These are phyloP conservation scores for Drosophila rubida DNA, from an alignment of 2,888 invertebrate species.

Conservation along the genomic window DNA sequence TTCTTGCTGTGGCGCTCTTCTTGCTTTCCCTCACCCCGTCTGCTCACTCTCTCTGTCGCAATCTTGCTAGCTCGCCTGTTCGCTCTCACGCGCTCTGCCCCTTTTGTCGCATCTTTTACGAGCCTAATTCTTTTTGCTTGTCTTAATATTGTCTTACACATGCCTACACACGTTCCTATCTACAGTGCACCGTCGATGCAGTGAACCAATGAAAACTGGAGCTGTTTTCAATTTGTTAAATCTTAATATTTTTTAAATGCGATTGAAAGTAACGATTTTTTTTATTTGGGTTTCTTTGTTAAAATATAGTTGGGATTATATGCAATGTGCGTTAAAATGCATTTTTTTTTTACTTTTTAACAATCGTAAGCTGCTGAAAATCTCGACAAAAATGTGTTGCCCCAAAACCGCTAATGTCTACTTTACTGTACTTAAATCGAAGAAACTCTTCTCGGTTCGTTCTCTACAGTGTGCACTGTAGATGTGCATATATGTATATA, in stretches of 20 bases:
- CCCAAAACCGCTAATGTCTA: too few species aligned
- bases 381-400: too few species aligned
- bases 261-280: too few species aligned
- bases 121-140: conserved; percentile 54
- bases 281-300: too few species aligned
- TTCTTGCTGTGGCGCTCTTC: neutral
- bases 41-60: conserved; percentile 1
- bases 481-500: neutral
- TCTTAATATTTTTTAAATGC: too few species aligned
- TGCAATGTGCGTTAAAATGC: too few species aligned
- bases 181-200: neutral
- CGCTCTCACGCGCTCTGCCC: conserved; percentile 6
- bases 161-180: conserved; percentile 10
- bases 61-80: neutral
- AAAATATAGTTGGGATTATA: too few species aligned
- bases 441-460: neutral
- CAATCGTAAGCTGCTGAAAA: too few species aligned
- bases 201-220: neutral
- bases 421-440: too few species aligned
- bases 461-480: neutral
- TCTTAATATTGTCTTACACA: conserved; percentile 46
- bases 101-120: conserved; percentile 52
- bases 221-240: too few species aligned
- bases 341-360: too few species aligned
- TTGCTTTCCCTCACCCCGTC: neutral